Percentiles rank a stretch among this genome's conserved stretches.
These are phyloP conservation scores for Nomada fucata DNA, from an alignment of 2,888 invertebrate species.

Conservation along the genomic window DNA sequence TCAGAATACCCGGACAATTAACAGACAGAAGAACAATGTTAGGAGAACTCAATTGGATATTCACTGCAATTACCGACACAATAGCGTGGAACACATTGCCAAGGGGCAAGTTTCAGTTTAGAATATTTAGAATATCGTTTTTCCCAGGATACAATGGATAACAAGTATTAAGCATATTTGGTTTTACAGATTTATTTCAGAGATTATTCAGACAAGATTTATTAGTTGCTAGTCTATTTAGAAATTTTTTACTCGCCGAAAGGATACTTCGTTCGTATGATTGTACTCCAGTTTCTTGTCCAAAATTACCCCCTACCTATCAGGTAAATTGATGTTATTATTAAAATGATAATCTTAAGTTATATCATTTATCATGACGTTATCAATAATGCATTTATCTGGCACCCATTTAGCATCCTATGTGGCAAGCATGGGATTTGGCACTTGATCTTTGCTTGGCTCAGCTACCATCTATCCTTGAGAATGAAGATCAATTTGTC, in stretches of 20 bases:
- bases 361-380: background rate
- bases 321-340: conserved; percentile 84
- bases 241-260: conserved; percentile 98
- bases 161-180: conserved; percentile 20
- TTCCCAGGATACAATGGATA: background rate
- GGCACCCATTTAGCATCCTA: conserved; percentile 87
- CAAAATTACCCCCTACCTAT: conserved; percentile 95
- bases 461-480: conserved; percentile 92
- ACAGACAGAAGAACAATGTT: conserved; percentile 98
- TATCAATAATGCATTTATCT: conserved; percentile 17
- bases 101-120: conserved; percentile 87
- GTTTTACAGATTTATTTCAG: conserved; percentile 93
- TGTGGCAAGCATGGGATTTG: conserved; percentile 99
- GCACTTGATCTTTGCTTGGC: conserved; percentile 97
- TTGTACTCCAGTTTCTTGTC: conserved; percentile 97
- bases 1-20: conserved; percentile 96
- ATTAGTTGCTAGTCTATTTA: conserved; percentile 98
- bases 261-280: conserved; percentile 98
- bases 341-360: background rate
- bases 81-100: conserved; percentile 99
- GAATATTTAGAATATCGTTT: too few species aligned
- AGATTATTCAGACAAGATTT: conserved; percentile 98
- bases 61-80: conserved; percentile 99
- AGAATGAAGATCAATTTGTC: conserved; percentile 86
- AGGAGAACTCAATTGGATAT: conserved; percentile 99